Percentiles rank a stretch among this genome's conserved stretches.
Conservation (phyloP, 2,797 vertebrate genomes). For the Adelosebastes latens region DNA sequence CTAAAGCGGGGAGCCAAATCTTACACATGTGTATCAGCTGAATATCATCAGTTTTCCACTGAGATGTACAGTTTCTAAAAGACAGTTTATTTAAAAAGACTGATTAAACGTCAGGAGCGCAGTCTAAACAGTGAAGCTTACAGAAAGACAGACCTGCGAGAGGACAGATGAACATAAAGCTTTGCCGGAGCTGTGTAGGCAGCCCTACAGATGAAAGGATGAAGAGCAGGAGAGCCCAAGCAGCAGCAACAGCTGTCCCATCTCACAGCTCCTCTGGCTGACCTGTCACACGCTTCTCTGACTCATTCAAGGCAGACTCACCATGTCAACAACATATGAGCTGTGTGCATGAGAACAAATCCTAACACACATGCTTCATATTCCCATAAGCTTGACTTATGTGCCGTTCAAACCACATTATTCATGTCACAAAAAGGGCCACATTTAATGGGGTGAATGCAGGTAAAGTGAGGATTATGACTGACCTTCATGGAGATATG, state of each 20-base stretch:
- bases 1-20: background rate
- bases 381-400: conserved; percentile 31
- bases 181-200: conserved; percentile 7
- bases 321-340: conserved; percentile 41
- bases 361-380: conserved; percentile 3
- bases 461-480: background rate
- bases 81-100: conserved; percentile 38
- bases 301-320: conserved; percentile 42
- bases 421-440: background rate
- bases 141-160: conserved; percentile 4
- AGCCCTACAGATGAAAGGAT: conserved; percentile 31
- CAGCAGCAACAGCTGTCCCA: conserved; percentile 60
- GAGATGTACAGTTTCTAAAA: conserved; percentile 12
- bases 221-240: conserved; percentile 13
- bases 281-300: conserved; percentile 51
- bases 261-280: conserved; percentile 43
- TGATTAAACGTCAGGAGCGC: conserved; percentile 24
- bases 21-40: background rate
- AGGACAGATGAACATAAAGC: conserved; percentile 14
- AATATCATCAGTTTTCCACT: background rate
- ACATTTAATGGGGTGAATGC: background rate
- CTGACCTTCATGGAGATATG: background rate
- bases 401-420: conserved; percentile 4
- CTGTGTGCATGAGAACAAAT: conserved; percentile 30
- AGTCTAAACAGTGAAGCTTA: conserved; percentile 53